Conservation (phyloP, 2,797 vertebrate genomes). For the Loris lydekkerianus region DNA sequence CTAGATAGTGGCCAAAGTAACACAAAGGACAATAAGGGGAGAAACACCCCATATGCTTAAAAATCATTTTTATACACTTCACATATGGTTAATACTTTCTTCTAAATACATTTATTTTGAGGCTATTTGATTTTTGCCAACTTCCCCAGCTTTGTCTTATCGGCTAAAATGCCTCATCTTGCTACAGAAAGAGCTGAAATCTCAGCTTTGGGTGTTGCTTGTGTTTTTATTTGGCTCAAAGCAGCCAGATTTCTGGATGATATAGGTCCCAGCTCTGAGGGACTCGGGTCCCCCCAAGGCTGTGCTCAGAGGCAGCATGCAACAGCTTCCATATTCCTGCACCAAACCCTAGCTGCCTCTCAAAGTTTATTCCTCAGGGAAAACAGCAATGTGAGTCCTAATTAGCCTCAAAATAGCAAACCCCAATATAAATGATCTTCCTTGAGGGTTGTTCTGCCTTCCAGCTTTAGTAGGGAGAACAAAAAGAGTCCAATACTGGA, state of each 20-base stretch:
- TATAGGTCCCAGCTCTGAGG: conserved; percentile 11
- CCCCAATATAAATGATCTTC: conserved; percentile 54
- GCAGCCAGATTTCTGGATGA: conserved; percentile 40
- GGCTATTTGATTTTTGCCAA: conserved; percentile 72
- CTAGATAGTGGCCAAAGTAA: conserved; percentile 80
- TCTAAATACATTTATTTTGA: conserved; percentile 76
- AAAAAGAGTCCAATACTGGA: not conserved
- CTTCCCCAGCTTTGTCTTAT: conserved; percentile 70
- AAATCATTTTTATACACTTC: conserved; percentile 62
- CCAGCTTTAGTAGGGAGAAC: not conserved
- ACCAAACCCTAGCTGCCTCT: not conserved
- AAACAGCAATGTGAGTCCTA: conserved; percentile 15
- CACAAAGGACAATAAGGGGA: conserved; percentile 45
- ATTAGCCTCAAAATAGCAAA: conserved; percentile 62
- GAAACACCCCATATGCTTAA: conserved; percentile 59
- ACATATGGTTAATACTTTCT: conserved; percentile 70
- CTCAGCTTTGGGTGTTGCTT: conserved; percentile 41
- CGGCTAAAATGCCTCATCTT: conserved; percentile 72
- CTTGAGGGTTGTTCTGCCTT: not conserved
- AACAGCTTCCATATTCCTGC: conserved; percentile 52
- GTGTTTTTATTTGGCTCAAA: conserved; percentile 63
- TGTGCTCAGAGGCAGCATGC: not conserved
- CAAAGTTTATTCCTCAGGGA: not conserved
- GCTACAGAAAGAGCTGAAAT: conserved; percentile 41
- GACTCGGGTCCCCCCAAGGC: not conserved